Conservation (phyloP, 1,140 invertebrate species). For the Bombus picipes region DNA sequence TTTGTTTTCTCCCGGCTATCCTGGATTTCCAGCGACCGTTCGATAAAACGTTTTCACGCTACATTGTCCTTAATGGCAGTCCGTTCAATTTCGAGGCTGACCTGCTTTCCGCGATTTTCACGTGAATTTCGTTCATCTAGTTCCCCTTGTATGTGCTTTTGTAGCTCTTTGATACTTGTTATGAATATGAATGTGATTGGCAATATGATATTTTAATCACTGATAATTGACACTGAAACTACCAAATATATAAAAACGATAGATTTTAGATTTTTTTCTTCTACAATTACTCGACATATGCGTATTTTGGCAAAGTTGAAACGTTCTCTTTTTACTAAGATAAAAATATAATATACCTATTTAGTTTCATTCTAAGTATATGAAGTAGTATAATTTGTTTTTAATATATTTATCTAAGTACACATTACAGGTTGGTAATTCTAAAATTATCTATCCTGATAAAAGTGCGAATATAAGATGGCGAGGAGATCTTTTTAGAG, state of each 20-base stretch:
- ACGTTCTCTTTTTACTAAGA: too few relatives aligned
- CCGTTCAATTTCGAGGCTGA: slow-evolving; percentile 14
- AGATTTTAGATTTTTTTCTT: background rate
- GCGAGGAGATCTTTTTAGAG: background rate
- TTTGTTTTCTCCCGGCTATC: slow-evolving; percentile 2
- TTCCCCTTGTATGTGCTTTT: background rate
- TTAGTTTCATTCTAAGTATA: too few relatives aligned
- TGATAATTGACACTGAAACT: too few relatives aligned
- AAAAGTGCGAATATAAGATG: background rate
- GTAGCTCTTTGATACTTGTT: background rate
- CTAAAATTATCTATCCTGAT: background rate
- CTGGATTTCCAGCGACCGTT: background rate
- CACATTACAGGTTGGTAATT: background rate
- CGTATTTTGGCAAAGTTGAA: too few relatives aligned
- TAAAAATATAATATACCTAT: too few relatives aligned
- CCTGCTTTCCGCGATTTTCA: background rate
- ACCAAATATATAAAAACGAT: background rate
- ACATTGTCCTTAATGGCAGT: slow-evolving; percentile 31
- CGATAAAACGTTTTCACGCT: slow-evolving; percentile 36
- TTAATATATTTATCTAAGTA: background rate
- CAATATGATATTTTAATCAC: background rate
- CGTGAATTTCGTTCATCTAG: background rate
- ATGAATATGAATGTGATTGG: background rate
- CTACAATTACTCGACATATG: too few relatives aligned
- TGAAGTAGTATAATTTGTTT: too few relatives aligned